These are phyloP conservation scores for Cephus nigrinus DNA, from an alignment of 2,888 invertebrate genomes.

Conservation along the genomic window DNA sequence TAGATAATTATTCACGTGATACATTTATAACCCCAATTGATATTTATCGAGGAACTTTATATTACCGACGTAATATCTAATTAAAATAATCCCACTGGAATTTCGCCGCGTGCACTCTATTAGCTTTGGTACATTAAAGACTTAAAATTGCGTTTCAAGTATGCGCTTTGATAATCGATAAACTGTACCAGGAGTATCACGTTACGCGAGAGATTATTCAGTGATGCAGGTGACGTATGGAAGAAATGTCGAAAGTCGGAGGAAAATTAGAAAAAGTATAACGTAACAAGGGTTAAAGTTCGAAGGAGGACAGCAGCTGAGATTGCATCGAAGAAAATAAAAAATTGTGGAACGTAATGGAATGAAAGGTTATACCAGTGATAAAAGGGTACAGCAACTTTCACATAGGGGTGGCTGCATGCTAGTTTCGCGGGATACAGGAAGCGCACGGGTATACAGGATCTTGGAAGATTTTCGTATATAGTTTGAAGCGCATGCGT, in stretches of 20 bases:
- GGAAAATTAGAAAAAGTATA: background rate
- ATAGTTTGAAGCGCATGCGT: background rate
- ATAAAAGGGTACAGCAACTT: background rate
- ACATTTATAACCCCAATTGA: background rate
- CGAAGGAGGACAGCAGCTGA: background rate
- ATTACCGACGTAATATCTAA: background rate
- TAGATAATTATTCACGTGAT: background rate
- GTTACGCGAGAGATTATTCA: no score
- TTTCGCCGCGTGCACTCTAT: background rate
- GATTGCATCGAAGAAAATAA: background rate
- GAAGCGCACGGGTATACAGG: background rate
- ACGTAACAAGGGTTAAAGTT: background rate
- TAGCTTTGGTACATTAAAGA: background rate
- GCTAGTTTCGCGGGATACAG: background rate
- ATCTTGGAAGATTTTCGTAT: background rate
- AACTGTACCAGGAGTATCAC: no score
- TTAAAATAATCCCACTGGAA: background rate
- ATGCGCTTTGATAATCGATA: no score
- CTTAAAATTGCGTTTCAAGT: background rate
- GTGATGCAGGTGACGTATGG: no score
- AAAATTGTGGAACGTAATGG: background rate
- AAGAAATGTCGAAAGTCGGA: background rate
- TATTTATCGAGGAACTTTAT: background rate
- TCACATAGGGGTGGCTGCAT: background rate
- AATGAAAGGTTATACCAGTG: background rate